These are phyloP conservation scores for Montipora capitata DNA, from an alignment of 92 coral and sea anemone species.

Conservation along the genomic window DNA sequence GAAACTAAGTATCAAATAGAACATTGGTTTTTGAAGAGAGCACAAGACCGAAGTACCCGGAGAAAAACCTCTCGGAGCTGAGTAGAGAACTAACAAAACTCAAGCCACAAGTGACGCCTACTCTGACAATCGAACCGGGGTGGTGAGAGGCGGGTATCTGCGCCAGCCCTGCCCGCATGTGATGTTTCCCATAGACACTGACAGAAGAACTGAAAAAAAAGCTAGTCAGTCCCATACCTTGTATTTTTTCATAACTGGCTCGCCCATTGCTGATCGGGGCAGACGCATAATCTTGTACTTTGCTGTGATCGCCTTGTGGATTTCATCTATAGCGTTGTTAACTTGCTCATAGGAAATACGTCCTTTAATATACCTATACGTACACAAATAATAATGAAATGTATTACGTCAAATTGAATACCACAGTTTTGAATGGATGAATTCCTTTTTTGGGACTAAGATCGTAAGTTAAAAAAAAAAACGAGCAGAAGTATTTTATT, in stretches of 20 bases:
- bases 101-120: no score
- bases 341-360: conserved; percentile 89
- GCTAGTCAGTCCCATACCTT: conserved; percentile 61
- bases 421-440: neutral
- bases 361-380: conserved; percentile 90
- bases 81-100: no score
- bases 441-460: neutral
- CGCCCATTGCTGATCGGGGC: conserved; percentile 97
- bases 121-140: no score
- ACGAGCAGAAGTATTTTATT: no score
- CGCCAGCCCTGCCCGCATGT: no score
- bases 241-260: conserved; percentile 95
- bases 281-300: conserved; percentile 93
- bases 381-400: neutral
- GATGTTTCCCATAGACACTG: neutral
- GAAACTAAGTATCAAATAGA: no score
- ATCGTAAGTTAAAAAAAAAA: no score
- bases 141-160: no score
- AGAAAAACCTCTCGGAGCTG: no score
- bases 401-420: no score
- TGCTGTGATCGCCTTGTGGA: conserved; percentile 86
- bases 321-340: conserved; percentile 91
- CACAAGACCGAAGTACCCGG: no score
- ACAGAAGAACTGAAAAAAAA: neutral
- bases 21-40: no score